A percentile compares a stretch with the other conserved stretches of the same genome.
phyloP scores from a whole-genome alignment of 2,888 invertebrate species.

The Drosophila maculinotata region DNA sequence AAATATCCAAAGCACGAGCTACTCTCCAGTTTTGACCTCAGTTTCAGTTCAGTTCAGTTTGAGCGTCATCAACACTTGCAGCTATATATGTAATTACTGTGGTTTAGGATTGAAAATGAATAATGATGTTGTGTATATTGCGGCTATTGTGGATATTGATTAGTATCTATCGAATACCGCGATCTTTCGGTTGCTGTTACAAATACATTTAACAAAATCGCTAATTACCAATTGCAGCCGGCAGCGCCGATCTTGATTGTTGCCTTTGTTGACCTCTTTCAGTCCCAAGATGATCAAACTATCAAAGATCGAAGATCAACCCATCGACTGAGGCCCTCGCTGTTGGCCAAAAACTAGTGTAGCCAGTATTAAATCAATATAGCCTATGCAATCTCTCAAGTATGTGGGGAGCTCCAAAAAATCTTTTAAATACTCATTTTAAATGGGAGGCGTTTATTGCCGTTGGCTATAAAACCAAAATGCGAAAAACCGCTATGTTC shows the following conservation, averaged over 20 bases:
- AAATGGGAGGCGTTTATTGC: conserved; percentile 50
- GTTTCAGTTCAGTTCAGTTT: conserved; percentile 7
- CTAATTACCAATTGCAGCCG: conserved; percentile 69
- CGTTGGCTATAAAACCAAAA: conserved; percentile 16
- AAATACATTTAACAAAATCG: conserved; percentile 49
- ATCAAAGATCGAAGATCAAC: conserved; percentile 20
- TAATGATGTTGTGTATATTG: conserved; percentile 57
- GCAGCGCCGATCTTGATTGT: conserved; percentile 33
- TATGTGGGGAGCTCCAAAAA: conserved; percentile 14
- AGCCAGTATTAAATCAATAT: conserved; percentile 34
- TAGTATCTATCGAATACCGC: conserved; percentile 6
- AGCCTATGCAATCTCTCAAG: background rate
- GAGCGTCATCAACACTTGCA: conserved; percentile 34
- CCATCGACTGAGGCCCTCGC: conserved; percentile 17
- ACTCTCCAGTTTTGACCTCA: background rate
- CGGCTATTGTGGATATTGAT: conserved; percentile 30
- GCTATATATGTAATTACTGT: conserved; percentile 58
- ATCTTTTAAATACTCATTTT: conserved; percentile 29
- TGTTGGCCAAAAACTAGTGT: conserved; percentile 33
- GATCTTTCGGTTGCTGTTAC: conserved; percentile 36
- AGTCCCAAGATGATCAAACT: conserved; percentile 23
- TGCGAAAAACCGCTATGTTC: background rate
- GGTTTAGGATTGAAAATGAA: conserved; percentile 45
- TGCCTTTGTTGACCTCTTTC: conserved; percentile 59
- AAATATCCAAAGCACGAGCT: conserved; percentile 45